A percentile compares a stretch with the other conserved stretches of the same genome.
These are phyloP conservation scores for Amblyjoppa fuscipennis DNA, from an alignment of 2,888 invertebrate genomes.

Conservation along the genomic window DNA sequence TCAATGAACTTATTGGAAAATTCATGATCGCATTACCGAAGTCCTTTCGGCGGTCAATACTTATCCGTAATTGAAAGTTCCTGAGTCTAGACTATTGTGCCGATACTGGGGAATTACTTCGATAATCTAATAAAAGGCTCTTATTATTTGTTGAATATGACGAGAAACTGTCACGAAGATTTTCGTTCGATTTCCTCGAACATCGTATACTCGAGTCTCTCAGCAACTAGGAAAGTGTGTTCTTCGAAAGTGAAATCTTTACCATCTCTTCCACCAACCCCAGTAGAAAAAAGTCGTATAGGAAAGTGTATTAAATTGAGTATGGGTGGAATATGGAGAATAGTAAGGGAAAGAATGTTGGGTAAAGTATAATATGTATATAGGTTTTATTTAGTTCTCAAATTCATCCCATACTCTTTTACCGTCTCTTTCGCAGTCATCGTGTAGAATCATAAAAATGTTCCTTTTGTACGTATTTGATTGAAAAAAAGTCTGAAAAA, in stretches of 20 bases:
- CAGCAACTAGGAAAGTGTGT: not conserved
- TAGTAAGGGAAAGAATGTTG: no score
- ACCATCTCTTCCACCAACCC: no score
- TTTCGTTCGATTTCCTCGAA: not conserved
- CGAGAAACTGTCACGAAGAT: not conserved
- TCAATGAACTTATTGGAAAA: conserved; percentile 31
- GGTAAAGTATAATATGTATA: no score
- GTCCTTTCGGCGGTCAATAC: conserved; percentile 24
- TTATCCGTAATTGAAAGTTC: conserved; percentile 28
- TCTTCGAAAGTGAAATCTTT: not conserved
- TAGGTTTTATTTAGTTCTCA: no score
- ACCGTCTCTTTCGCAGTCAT: not conserved
- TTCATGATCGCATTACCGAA: conserved; percentile 31
- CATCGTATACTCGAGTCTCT: not conserved
- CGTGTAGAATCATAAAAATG: not conserved
- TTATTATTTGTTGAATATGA: not conserved
- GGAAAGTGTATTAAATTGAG: no score
- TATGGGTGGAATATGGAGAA: no score
- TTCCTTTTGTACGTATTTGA: no score
- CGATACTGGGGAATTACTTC: conserved; percentile 14
- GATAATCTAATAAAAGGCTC: not conserved
- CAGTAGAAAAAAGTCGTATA: no score
- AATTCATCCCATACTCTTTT: no score
- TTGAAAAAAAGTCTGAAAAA: no score
- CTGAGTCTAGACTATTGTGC: conserved; percentile 3